Evolutionary conservation across 1,140 invertebrate genomes (phyloP).

Genomic region (Atta texana): DNA sequence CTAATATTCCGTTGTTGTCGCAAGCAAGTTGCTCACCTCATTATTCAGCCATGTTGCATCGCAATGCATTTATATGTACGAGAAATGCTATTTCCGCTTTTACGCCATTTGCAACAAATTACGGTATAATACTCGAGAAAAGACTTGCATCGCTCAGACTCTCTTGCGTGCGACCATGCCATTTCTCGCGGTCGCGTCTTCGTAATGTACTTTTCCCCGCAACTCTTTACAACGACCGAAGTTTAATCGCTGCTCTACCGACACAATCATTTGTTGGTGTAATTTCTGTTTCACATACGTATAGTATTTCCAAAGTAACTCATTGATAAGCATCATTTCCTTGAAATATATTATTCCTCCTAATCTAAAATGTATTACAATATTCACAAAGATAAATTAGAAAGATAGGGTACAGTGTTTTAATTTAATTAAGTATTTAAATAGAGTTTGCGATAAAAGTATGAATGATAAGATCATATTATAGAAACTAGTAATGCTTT

Average conservation of each 20-base stretch:
- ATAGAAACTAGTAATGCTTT: no score
- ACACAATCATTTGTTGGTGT: background rate
- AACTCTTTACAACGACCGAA: conserved; percentile 27
- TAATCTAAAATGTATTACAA: background rate
- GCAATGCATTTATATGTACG: conserved; percentile 8
- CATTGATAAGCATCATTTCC: background rate
- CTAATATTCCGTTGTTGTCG: conserved; percentile 25
- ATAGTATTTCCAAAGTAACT: background rate
- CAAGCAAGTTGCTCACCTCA: conserved; percentile 11
- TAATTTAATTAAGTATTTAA: no score
- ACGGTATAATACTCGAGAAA: conserved; percentile 27
- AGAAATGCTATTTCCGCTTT: conserved; percentile 28
- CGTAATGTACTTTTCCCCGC: conserved; percentile 11
- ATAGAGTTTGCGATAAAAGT: no score
- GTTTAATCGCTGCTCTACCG: conserved; percentile 5
- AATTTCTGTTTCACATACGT: background rate
- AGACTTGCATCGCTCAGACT: conserved; percentile 9
- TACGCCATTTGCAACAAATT: conserved; percentile 30
- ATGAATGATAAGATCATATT: no score
- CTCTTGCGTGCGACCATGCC: background rate
- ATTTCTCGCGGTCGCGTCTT: conserved; percentile 40
- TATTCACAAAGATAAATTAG: no score
- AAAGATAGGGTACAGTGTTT: no score
- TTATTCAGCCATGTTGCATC: conserved; percentile 31
- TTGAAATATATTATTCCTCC: background rate